phyloP scores from a whole-genome alignment of 2,113 vertebrate genomes.

The Chaetops frenatus region DNA sequence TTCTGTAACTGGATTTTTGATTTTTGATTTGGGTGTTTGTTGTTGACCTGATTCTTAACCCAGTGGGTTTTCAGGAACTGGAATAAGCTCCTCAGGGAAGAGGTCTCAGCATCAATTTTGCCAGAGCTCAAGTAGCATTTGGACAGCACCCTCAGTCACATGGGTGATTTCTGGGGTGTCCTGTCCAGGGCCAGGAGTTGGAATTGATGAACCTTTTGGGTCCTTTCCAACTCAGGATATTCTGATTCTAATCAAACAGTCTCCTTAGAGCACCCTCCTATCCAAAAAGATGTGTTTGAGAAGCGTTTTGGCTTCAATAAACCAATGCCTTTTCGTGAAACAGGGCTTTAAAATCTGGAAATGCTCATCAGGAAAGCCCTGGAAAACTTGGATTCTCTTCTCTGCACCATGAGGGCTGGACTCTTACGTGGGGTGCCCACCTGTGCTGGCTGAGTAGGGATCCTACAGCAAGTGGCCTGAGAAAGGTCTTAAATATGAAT shows the following conservation, averaged over 20 bases:
- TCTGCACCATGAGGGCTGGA: neutral
- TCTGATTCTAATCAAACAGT: neutral
- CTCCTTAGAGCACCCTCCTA: neutral
- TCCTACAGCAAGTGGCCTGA: neutral
- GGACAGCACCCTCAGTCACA: neutral
- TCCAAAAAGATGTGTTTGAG: neutral
- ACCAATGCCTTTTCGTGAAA: neutral
- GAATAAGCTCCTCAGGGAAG: neutral
- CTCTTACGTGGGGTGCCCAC: neutral
- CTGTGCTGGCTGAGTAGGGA: neutral
- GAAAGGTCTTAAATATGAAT: neutral
- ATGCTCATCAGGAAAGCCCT: neutral
- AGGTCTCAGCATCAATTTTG: neutral
- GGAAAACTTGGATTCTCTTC: neutral
- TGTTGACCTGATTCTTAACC: neutral
- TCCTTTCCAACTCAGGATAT: neutral
- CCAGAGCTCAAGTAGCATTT: neutral
- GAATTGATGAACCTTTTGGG: neutral
- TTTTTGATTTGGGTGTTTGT: neutral
- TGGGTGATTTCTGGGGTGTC: neutral
- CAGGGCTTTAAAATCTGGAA: neutral
- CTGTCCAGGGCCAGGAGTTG: neutral
- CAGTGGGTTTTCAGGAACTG: too few relatives aligned
- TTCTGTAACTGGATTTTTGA: neutral
- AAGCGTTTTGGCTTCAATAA: neutral